A percentile compares a stretch with the other conserved stretches of the same genome.
Conservation (phyloP, 2,113 vertebrate species). For the Engraulis encrasicolus region DNA sequence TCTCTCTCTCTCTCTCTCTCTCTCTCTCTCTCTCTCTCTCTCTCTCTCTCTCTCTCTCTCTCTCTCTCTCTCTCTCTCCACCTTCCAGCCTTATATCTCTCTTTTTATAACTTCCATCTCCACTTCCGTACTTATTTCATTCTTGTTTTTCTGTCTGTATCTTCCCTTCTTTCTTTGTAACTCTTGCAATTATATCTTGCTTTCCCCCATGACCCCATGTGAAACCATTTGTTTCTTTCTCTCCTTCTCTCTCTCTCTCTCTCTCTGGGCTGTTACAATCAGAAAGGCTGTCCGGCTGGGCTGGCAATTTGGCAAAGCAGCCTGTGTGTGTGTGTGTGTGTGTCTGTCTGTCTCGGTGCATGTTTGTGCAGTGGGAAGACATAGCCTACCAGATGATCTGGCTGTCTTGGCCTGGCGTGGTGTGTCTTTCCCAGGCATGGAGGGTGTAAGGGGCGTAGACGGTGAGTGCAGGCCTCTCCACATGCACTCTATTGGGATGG, state of each 20-base stretch:
- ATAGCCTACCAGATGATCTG: background rate
- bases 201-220: too few relatives aligned
- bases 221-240: too few relatives aligned
- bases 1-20: slow-evolving; percentile 18
- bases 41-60: slow-evolving; percentile 8
- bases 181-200: too few relatives aligned
- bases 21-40: background rate
- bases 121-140: too few relatives aligned
- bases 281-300: slow-evolving; percentile 28
- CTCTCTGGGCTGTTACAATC: slow-evolving; percentile 18
- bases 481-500: background rate
- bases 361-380: background rate
- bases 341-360: background rate
- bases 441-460: background rate
- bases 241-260: slow-evolving; percentile 29
- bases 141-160: too few relatives aligned
- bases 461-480: background rate
- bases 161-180: too few relatives aligned
- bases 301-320: too few relatives aligned
- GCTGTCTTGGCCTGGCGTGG: background rate
- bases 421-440: too few relatives aligned
- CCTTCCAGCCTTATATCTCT: slow-evolving; percentile 24
- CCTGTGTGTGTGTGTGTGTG: too few relatives aligned
- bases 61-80: slow-evolving; percentile 27
- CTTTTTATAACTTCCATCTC: too few relatives aligned